These are phyloP conservation scores for Zaprionus lineosus DNA, from an alignment of 2,888 invertebrate species.

Conservation along the genomic window DNA sequence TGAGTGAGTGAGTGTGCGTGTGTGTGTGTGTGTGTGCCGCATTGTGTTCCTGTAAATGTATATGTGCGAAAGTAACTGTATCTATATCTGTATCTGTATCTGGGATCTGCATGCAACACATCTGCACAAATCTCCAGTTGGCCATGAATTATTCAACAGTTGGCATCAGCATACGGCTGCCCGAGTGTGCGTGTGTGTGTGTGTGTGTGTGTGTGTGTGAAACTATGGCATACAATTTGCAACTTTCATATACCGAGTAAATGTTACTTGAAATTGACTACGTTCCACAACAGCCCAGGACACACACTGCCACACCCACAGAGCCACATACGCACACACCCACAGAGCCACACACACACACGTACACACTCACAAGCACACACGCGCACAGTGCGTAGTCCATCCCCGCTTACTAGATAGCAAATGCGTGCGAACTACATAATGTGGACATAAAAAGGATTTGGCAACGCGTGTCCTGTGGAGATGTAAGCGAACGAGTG, in stretches of 20 bases:
- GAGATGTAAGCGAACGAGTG: no score
- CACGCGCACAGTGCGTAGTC: no score
- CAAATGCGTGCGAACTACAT: slow-evolving; percentile 73
- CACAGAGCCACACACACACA: slow-evolving; percentile 2
- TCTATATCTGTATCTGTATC: background rate
- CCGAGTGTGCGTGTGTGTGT: background rate
- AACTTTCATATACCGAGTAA: slow-evolving; percentile 58
- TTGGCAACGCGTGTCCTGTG: no score
- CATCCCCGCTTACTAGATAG: slow-evolving; percentile 45
- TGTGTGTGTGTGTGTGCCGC: background rate
- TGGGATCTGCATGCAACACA: slow-evolving; percentile 52
- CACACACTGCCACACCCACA: background rate
- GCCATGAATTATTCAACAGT: slow-evolving; percentile 76
- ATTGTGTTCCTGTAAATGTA: slow-evolving; percentile 9
- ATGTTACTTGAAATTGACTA: slow-evolving; percentile 52
- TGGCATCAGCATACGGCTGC: slow-evolving; percentile 44
- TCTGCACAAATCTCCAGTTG: slow-evolving; percentile 75
- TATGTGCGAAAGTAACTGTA: slow-evolving; percentile 4
- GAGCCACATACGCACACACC: background rate
- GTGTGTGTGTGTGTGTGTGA: slow-evolving; percentile 14
- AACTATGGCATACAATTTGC: slow-evolving; percentile 71
- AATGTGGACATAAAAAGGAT: slow-evolving; percentile 82
- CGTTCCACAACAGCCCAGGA: slow-evolving; percentile 10
- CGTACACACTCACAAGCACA: slow-evolving; percentile 17
- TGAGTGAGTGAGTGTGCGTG: background rate